A percentile compares a stretch with the other conserved stretches of the same genome.
Evolutionary conservation across 2,888 invertebrate species (phyloP).

Genomic region (Epicampocera succincta): DNA sequence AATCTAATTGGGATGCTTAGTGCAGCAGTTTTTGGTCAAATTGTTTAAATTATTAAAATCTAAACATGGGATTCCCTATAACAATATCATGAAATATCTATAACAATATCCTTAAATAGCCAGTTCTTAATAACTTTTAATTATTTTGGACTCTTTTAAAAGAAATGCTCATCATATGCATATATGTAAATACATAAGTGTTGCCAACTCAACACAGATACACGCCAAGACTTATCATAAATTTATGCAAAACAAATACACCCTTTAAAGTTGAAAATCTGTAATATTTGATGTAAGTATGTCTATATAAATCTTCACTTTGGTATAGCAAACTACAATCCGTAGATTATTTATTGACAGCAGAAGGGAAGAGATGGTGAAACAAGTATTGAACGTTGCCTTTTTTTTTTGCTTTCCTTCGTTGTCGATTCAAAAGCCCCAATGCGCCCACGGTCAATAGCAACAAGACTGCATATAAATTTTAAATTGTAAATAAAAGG

Average conservation of each 20-base stretch:
- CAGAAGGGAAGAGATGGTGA: constrained; percentile 20
- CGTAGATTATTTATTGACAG: constrained; percentile 27
- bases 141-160: too few species aligned
- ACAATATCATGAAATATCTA: too few species aligned
- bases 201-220: not conserved
- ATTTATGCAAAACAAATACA: not conserved
- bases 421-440: constrained; percentile 34
- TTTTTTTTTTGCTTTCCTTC: not conserved
- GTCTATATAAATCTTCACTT: constrained; percentile 28
- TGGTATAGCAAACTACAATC: constrained; percentile 4
- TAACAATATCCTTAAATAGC: too few species aligned
- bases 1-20: too few species aligned
- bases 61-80: too few species aligned
- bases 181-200: too few species aligned
- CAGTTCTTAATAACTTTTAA: too few species aligned
- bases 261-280: constrained; percentile 20
- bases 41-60: too few species aligned
- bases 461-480: constrained; percentile 66
- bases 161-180: too few species aligned
- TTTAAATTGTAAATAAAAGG: constrained; percentile 47
- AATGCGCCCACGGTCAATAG: constrained; percentile 71
- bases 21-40: too few species aligned
- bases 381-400: constrained; percentile 26
- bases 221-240: not conserved
- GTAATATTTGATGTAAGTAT: constrained; percentile 26